Evolutionary conservation across 2,888 invertebrate genomes (phyloP).

Genomic region (Stenurella melanura): DNA sequence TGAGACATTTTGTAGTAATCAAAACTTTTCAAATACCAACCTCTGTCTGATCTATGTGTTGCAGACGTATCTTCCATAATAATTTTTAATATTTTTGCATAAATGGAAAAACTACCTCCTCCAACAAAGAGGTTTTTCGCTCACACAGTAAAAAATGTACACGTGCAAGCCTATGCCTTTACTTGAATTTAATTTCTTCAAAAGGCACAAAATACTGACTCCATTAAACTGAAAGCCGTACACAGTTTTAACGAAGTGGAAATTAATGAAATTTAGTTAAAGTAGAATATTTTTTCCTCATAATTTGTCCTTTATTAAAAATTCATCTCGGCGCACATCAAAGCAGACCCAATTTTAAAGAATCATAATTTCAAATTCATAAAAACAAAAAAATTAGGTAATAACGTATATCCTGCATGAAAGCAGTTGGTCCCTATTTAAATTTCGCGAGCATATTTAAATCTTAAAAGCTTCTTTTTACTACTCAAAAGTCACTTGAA

Average conservation of each 20-base stretch:
- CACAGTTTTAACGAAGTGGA: slow-evolving; percentile 1
- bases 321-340: slow-evolving; percentile 43
- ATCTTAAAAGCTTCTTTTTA: slow-evolving; percentile 43
- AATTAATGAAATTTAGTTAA: slow-evolving; percentile 33
- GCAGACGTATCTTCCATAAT: too few species aligned
- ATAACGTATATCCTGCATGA: slow-evolving; percentile 37
- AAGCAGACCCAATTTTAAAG: slow-evolving; percentile 30
- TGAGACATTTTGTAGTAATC: too few species aligned
- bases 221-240: slow-evolving; percentile 12
- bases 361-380: slow-evolving; percentile 44
- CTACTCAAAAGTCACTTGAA: slow-evolving; percentile 33
- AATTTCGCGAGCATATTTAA: slow-evolving; percentile 34
- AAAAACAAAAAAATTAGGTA: slow-evolving; percentile 43
- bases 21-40: too few species aligned
- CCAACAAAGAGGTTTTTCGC: too few species aligned
- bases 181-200: slow-evolving; percentile 1
- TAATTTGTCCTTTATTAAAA: slow-evolving; percentile 31
- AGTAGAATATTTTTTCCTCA: slow-evolving; percentile 21
- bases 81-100: too few species aligned
- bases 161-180: not conserved
- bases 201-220: not conserved
- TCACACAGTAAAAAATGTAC: too few species aligned
- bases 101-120: too few species aligned
- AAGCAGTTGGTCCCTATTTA: slow-evolving; percentile 34
- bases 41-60: too few species aligned